phyloP scores from a whole-genome alignment of 2,888 invertebrate genomes.

The Rambutsinella grinnellia region DNA sequence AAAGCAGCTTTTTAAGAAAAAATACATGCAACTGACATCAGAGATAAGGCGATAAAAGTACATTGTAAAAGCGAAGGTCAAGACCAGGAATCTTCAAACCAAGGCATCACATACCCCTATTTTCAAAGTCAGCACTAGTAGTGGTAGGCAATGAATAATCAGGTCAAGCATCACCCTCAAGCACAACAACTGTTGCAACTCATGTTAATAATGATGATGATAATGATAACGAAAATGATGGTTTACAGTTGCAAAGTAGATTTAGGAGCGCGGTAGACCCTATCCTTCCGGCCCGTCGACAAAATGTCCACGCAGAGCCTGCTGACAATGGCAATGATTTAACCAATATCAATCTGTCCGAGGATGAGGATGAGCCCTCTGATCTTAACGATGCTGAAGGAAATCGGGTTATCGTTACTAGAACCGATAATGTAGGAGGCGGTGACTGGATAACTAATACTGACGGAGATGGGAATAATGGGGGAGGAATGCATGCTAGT shows the following conservation, averaged over 20 bases:
- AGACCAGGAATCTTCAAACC: conserved; percentile 31
- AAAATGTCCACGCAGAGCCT: background rate
- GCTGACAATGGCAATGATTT: background rate
- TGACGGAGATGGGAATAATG: conserved; percentile 27
- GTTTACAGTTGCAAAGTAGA: background rate
- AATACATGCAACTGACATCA: background rate
- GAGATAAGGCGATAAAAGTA: too few species aligned
- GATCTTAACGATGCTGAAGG: too few species aligned
- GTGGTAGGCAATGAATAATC: conserved; percentile 54
- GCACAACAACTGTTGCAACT: conserved; percentile 35
- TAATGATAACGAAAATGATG: conserved; percentile 16
- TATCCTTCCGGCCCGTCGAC: background rate
- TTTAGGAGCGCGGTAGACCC: conserved; percentile 5
- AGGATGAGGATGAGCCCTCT: background rate
- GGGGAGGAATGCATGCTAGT: background rate
- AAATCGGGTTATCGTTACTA: too few species aligned
- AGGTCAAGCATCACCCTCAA: conserved; percentile 54
- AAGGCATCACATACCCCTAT: conserved; percentile 16
- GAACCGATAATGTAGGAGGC: background rate
- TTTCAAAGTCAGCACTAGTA: background rate
- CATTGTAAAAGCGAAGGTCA: conserved; percentile 34
- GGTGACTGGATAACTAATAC: too few species aligned
- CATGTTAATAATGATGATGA: conserved; percentile 10
- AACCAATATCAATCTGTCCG: background rate
- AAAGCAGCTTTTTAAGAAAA: background rate